Conservation (phyloP, 2,113 vertebrate genomes). For the Ptyas mucosa region DNA sequence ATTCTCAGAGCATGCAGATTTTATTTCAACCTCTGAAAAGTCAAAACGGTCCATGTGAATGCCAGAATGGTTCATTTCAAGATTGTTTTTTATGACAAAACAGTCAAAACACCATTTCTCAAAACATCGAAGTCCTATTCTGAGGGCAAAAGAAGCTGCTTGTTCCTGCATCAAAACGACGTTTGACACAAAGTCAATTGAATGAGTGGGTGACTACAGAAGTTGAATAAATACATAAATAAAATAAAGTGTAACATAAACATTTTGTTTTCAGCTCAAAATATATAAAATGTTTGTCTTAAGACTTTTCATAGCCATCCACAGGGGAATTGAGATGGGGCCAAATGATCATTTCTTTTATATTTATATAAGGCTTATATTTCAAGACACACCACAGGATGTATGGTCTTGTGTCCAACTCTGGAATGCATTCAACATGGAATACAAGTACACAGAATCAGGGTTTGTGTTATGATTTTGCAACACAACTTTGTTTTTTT, state of each 20-base stretch:
- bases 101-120: neutral
- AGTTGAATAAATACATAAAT: neutral
- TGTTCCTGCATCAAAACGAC: neutral
- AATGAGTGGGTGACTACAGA: neutral
- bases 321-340: neutral
- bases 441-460: neutral
- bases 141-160: neutral
- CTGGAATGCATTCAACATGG: neutral
- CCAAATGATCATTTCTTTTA: neutral
- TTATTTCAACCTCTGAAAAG: neutral
- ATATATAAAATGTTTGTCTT: neutral
- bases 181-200: neutral
- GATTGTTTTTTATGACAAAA: neutral
- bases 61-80: neutral
- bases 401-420: neutral
- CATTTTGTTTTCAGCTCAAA: neutral
- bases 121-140: neutral
- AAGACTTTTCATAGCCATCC: neutral
- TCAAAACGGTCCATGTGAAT: neutral
- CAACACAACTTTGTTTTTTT: neutral
- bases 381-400: neutral
- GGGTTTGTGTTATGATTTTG: neutral
- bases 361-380: neutral
- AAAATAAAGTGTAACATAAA: neutral
- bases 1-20: neutral